A percentile compares a stretch with the other conserved stretches of the same genome.
Evolutionary conservation across 2,113 vertebrate genomes (phyloP).

Genomic region (Sander vitreus): DNA sequence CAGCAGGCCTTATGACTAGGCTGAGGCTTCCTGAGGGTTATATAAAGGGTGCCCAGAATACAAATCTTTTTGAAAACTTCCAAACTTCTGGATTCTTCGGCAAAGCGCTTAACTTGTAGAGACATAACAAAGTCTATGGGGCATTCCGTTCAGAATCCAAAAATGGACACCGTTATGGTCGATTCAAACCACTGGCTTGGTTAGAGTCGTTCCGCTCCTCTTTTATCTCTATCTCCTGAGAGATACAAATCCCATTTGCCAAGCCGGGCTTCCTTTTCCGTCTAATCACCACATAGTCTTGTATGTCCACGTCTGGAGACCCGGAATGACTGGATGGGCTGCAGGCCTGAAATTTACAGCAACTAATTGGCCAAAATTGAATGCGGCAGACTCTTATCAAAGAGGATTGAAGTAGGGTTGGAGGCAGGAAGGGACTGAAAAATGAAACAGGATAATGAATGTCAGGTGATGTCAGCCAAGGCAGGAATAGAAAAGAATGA

Average conservation of each 20-base stretch:
- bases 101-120: constrained; percentile 34
- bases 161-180: constrained; percentile 43
- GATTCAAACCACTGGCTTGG: constrained; percentile 60
- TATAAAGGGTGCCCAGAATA: neutral
- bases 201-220: constrained; percentile 31
- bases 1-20: constrained; percentile 20
- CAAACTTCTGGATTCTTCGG: constrained; percentile 50
- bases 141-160: constrained; percentile 52
- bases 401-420: constrained; percentile 50
- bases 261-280: constrained; percentile 14
- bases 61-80: constrained; percentile 4
- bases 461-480: constrained; percentile 74
- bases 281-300: constrained; percentile 59
- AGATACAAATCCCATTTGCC: constrained; percentile 43
- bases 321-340: constrained; percentile 32
- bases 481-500: constrained; percentile 19
- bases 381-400: constrained; percentile 78
- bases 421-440: constrained; percentile 54
- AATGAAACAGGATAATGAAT: constrained; percentile 72
- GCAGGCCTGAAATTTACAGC: constrained; percentile 76
- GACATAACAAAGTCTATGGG: constrained; percentile 63
- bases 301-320: constrained; percentile 40
- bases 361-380: constrained; percentile 80
- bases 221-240: constrained; percentile 62
- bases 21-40: constrained; percentile 39